phyloP scores from a whole-genome alignment of 1,140 invertebrate genomes.

The Lysiphlebus fabarum region DNA sequence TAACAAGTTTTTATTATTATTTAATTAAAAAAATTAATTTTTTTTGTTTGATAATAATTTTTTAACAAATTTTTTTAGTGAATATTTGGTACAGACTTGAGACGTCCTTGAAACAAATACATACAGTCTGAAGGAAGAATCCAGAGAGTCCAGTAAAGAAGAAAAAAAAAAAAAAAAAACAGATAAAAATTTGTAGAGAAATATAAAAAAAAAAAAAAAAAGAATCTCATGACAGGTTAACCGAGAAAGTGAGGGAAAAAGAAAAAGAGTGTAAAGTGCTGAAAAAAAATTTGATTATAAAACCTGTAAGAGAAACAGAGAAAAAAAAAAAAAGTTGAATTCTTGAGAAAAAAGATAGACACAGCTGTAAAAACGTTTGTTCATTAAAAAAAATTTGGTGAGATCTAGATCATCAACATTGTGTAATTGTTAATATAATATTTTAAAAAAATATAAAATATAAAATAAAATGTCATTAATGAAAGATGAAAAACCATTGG shows the following conservation, averaged over 20 bases:
- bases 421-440: too few species aligned
- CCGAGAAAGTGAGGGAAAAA: slow-evolving; percentile 6
- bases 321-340: neutral
- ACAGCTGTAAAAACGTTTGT: neutral
- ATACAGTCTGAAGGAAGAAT: neutral
- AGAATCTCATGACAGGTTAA: slow-evolving; percentile 1
- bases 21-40: too few species aligned
- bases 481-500: slow-evolving; percentile 48
- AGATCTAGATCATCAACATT: neutral
- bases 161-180: neutral
- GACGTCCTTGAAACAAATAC: slow-evolving; percentile 1
- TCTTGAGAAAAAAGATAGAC: slow-evolving; percentile 2
- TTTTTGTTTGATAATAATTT: too few species aligned
- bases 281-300: neutral
- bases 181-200: neutral
- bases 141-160: neutral
- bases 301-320: slow-evolving; percentile 8
- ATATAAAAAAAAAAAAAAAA: neutral
- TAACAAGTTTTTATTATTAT: too few species aligned
- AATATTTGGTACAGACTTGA: too few species aligned
- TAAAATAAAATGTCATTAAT: slow-evolving; percentile 39
- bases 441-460: neutral
- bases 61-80: too few species aligned
- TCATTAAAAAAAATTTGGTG: slow-evolving; percentile 1
- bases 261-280: neutral